Evolutionary conservation across 35 echinoderm and acorn worm species (phyloP), one percentile per base, ranked within the genome.

Genomic region (Acanthaster planci): DNA sequence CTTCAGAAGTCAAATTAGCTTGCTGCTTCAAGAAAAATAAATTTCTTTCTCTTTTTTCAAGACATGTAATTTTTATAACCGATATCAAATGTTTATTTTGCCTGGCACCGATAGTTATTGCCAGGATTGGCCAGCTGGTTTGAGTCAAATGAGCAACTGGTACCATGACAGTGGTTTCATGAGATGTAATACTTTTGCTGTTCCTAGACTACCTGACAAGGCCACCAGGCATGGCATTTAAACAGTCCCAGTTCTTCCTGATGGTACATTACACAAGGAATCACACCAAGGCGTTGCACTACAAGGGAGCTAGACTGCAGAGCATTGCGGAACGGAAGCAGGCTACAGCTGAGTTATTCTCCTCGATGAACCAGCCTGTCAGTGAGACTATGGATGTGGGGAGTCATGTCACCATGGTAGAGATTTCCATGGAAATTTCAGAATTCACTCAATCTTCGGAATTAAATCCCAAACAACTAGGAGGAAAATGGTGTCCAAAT

Each of bases 191-290:
- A 21, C 34, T 78, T 64, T 4, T 81, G 17, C 60, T 82, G 29
- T 50, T 8, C 37, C 10, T 40, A 95, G 93, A 81, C 39, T 95
- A 91, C 39, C 84, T 88, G 29, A 79, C 72, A 18, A 91, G 86
- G 30, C 89, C 93, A 39, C 93, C 93, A 26, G 91, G 93, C 77
- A 91, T 95, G 77, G 86, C 67, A 23, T 95, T 59, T 27, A 80
- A 51, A 30, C 80, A 86, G 68, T 80, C 84, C 2, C 77, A 88
- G 52, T 19, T 76, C 19, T 84, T 91, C 26, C 52, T 95, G 22
- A 84, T 78, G 80, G 29, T 91, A 8, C 77, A 60, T 29, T 95
- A 78, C 75, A 95, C 80, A 32, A 84, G 34, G 1, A 95, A 93
- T 57, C 21, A 39, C 1, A 81, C 81, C 1, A 84, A 85, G 68